Percentiles rank a stretch among this genome's conserved stretches.
Conservation (phyloP, 1,140 invertebrate genomes). For the Diploscapter pachys region DNA sequence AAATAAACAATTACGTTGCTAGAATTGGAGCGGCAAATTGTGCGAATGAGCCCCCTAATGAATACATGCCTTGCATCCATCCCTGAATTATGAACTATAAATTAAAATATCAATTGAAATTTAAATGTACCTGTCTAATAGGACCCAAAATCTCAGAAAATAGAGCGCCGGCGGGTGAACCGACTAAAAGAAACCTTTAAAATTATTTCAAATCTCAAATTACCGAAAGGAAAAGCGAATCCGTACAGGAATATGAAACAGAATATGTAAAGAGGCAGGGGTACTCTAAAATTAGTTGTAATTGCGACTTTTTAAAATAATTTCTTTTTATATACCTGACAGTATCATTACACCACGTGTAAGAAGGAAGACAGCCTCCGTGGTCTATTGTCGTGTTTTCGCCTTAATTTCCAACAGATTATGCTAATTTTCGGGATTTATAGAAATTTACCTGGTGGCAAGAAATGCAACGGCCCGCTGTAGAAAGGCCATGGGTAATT, state of each 20-base stretch:
- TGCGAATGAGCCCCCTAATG: slow-evolving; percentile 28
- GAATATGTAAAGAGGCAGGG: slow-evolving; percentile 34
- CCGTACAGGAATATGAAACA: slow-evolving; percentile 32
- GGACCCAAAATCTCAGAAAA: slow-evolving; percentile 41
- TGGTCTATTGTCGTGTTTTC: neutral
- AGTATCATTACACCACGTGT: slow-evolving; percentile 33
- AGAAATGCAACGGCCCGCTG: slow-evolving; percentile 27
- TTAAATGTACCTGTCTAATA: slow-evolving; percentile 10
- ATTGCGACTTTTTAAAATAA: too few relatives aligned
- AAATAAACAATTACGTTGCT: slow-evolving; percentile 25
- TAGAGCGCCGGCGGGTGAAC: slow-evolving; percentile 28
- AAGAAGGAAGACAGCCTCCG: slow-evolving; percentile 31
- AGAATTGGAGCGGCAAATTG: slow-evolving; percentile 27
- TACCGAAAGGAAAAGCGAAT: slow-evolving; percentile 27
- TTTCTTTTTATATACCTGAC: neutral
- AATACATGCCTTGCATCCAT: slow-evolving; percentile 38
- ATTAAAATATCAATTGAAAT: neutral
- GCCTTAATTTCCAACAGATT: too few relatives aligned
- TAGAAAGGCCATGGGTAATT: slow-evolving; percentile 35
- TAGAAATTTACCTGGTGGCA: slow-evolving; percentile 8
- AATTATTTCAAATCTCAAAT: too few relatives aligned
- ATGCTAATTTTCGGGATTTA: too few relatives aligned
- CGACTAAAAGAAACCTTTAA: neutral
- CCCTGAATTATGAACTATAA: slow-evolving; percentile 13
- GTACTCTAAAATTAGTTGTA: slow-evolving; percentile 7